Conservation (phyloP, 1,140 invertebrate species). For the Dufourea novaeangliae region DNA sequence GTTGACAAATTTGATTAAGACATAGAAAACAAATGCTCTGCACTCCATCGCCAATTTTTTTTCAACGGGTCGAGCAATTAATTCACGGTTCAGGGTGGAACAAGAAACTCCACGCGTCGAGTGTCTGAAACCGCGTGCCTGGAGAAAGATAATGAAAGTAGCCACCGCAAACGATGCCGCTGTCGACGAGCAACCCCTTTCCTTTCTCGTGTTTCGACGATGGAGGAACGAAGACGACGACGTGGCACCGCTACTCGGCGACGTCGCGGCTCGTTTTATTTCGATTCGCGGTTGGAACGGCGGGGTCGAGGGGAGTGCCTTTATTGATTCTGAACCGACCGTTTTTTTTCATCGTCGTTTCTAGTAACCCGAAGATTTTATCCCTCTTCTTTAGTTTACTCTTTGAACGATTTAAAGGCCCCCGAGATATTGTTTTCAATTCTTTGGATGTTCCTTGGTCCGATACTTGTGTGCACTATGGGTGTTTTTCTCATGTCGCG, state of each 20-base stretch:
- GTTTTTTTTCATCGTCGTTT: conserved; percentile 11
- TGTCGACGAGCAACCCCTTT: not conserved
- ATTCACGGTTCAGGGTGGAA: too few relatives aligned
- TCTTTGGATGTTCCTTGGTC: not conserved
- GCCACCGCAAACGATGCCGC: not conserved
- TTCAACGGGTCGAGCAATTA: too few relatives aligned
- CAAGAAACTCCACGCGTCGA: not conserved
- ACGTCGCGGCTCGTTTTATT: conserved; percentile 72
- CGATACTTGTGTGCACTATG: not conserved
- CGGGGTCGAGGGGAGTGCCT: conserved; percentile 38
- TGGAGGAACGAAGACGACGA: conserved; percentile 16
- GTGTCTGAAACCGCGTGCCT: not conserved
- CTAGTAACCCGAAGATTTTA: conserved; percentile 31
- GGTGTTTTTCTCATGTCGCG: not conserved
- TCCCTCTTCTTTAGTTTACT: not conserved
- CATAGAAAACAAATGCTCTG: too few relatives aligned
- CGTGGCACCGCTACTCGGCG: conserved; percentile 66
- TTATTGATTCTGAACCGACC: conserved; percentile 65
- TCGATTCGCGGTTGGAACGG: conserved; percentile 50
- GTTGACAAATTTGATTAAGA: too few relatives aligned
- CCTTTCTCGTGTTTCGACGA: not conserved
- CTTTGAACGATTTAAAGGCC: not conserved
- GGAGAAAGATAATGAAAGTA: conserved; percentile 39
- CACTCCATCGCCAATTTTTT: too few relatives aligned
- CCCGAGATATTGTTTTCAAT: not conserved